A percentile compares a stretch with the other conserved stretches of the same genome.
phyloP scores from a whole-genome alignment of 1,140 invertebrate genomes.

The Tribolium castaneum region DNA sequence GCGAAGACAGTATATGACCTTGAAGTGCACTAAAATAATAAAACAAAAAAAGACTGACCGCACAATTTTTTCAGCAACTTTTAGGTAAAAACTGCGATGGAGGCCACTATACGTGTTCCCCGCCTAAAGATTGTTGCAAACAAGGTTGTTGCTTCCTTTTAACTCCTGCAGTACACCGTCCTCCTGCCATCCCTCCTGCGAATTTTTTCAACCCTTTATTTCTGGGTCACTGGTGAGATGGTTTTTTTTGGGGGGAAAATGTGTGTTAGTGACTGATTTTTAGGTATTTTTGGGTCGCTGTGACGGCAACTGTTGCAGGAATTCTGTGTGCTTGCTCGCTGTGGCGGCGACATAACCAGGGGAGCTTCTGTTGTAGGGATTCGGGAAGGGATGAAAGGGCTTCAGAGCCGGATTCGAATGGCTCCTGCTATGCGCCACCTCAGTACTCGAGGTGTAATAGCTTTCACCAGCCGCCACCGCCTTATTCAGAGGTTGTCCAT shows the following conservation, averaged over 20 bases:
- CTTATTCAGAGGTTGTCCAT: slow-evolving; percentile 80
- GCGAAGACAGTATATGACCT: too few species aligned
- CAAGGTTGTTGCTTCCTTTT: slow-evolving; percentile 76
- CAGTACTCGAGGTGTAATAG: slow-evolving; percentile 82
- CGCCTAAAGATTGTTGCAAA: slow-evolving; percentile 78
- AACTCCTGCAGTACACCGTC: slow-evolving; percentile 66
- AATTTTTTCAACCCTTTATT: slow-evolving; percentile 66
- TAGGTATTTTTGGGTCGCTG: slow-evolving; percentile 70
- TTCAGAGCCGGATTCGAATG: slow-evolving; percentile 78
- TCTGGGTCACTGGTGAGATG: slow-evolving; percentile 62
- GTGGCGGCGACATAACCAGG: slow-evolving; percentile 68
- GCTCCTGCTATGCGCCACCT: slow-evolving; percentile 80
- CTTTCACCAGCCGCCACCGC: slow-evolving; percentile 79
- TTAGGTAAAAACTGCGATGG: slow-evolving; percentile 66
- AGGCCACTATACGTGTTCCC: slow-evolving; percentile 69
- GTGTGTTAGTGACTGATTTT: not conserved
- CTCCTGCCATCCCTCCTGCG: slow-evolving; percentile 64
- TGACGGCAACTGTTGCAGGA: slow-evolving; percentile 70
- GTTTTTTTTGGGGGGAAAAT: too few species aligned
- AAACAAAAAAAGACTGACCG: too few species aligned
- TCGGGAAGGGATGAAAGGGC: slow-evolving; percentile 63
- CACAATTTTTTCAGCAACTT: slow-evolving; percentile 51
- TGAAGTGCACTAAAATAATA: too few species aligned
- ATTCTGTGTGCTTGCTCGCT: slow-evolving; percentile 76
- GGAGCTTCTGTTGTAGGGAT: slow-evolving; percentile 65